phyloP scores from a whole-genome alignment of 2,888 invertebrate species.

The Eupeodes luniger region DNA sequence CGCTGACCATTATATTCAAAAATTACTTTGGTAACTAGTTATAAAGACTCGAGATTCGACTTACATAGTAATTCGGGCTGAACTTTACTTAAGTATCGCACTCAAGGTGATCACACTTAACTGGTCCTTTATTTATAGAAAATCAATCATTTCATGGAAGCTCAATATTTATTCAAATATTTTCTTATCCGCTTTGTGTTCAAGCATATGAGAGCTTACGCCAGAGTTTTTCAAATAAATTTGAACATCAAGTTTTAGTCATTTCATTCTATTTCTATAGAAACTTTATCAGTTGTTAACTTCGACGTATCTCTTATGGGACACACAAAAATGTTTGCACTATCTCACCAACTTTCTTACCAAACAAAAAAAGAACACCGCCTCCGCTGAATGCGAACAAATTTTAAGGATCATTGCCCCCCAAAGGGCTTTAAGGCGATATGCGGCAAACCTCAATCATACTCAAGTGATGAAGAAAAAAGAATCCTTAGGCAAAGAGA shows the following conservation, averaged over 20 bases:
- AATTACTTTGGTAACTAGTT: too few relatives aligned
- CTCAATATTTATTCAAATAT: too few relatives aligned
- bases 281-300: constrained; percentile 4
- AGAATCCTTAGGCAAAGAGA: constrained; percentile 42
- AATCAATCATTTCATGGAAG: too few relatives aligned
- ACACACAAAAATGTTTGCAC: not conserved
- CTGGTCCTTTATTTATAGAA: too few relatives aligned
- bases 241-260: not conserved
- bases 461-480: constrained; percentile 34
- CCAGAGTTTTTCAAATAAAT: not conserved
- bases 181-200: too few relatives aligned
- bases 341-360: not conserved
- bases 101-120: too few relatives aligned
- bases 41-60: too few relatives aligned
- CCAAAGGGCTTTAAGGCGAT: constrained; percentile 40
- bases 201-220: too few relatives aligned
- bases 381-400: constrained; percentile 35
- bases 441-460: constrained; percentile 70
- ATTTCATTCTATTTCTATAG: not conserved
- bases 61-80: too few relatives aligned
- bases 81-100: too few relatives aligned
- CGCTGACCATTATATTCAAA: too few relatives aligned
- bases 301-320: constrained; percentile 14
- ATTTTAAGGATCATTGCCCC: constrained; percentile 74
- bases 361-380: not conserved